Percentiles rank a stretch among this genome's conserved stretches.
Evolutionary conservation across 2,113 vertebrate genomes (phyloP).

Genomic region (Dinomys branickii): DNA sequence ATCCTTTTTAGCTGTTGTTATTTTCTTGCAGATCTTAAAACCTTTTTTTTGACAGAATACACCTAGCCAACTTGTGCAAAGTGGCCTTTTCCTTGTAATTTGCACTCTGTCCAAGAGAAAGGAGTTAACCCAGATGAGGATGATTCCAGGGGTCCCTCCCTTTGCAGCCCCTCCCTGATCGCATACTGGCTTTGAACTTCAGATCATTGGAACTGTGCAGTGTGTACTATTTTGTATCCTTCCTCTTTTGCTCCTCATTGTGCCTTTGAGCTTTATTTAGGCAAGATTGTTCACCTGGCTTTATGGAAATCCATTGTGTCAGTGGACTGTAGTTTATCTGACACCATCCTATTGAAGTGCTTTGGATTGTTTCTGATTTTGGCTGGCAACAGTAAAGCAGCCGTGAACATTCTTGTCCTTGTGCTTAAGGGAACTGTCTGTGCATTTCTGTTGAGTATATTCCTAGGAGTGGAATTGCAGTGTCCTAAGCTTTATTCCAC

Average conservation of each 20-base stretch:
- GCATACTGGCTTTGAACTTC: background rate
- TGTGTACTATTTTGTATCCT: background rate
- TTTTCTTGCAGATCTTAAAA: background rate
- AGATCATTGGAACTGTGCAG: background rate
- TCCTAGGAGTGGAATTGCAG: background rate
- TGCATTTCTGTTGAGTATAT: background rate
- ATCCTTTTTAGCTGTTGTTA: background rate
- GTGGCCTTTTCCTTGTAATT: background rate
- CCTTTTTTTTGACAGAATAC: background rate
- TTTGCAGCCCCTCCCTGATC: accelerated
- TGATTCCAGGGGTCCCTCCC: accelerated
- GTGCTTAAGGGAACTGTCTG: background rate
- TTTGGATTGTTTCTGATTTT: background rate
- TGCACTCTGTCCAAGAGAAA: background rate
- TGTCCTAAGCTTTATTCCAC: background rate
- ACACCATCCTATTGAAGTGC: background rate
- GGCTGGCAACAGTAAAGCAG: background rate
- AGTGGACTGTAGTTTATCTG: background rate
- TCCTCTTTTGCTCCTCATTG: background rate
- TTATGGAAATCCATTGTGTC: too few species aligned
- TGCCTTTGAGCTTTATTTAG: background rate
- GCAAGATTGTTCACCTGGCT: background rate
- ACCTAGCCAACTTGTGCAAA: background rate
- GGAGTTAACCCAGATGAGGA: background rate
- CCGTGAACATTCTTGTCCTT: background rate